Conservation (phyloP, 64 coral and sea anemone genomes). For the Montipora capricornis region DNA sequence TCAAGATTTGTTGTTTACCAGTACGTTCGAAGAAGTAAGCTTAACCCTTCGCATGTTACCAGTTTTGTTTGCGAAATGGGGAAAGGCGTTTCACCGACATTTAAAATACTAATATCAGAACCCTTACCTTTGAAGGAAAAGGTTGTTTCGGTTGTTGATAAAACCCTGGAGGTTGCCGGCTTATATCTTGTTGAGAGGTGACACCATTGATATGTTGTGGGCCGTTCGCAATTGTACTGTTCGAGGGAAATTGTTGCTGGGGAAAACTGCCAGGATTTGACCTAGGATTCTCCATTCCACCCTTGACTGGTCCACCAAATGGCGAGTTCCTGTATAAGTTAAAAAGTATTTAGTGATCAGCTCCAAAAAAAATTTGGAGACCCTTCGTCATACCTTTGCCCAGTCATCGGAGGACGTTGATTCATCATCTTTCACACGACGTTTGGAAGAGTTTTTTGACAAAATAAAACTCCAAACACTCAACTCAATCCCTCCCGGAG, state of each 20-base stretch:
- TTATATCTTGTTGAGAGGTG: constrained; percentile 37
- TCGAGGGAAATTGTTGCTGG: constrained; percentile 72
- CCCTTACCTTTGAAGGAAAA: constrained; percentile 82
- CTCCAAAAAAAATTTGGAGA: constrained; percentile 9
- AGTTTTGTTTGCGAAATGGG: no score
- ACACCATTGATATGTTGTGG: constrained; percentile 80
- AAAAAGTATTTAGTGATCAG: neutral
- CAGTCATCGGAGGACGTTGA: constrained; percentile 84
- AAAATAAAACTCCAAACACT: neutral
- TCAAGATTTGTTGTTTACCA: neutral
- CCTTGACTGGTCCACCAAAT: constrained; percentile 77
- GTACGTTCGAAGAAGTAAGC: neutral
- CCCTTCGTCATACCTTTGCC: constrained; percentile 55
- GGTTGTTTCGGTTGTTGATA: constrained; percentile 65
- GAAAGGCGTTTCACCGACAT: no score
- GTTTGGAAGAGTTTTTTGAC: neutral
- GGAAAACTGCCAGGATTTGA: constrained; percentile 56
- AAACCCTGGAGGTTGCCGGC: constrained; percentile 46
- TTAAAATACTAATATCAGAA: no score
- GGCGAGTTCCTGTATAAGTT: constrained; percentile 53
- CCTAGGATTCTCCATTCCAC: constrained; percentile 61
- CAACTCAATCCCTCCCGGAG: constrained; percentile 14
- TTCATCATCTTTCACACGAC: constrained; percentile 76
- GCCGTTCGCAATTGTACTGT: constrained; percentile 76
- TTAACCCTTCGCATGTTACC: neutral